phyloP scores from a whole-genome alignment of 2,113 vertebrate species.

The Eleginops maclovinus region DNA sequence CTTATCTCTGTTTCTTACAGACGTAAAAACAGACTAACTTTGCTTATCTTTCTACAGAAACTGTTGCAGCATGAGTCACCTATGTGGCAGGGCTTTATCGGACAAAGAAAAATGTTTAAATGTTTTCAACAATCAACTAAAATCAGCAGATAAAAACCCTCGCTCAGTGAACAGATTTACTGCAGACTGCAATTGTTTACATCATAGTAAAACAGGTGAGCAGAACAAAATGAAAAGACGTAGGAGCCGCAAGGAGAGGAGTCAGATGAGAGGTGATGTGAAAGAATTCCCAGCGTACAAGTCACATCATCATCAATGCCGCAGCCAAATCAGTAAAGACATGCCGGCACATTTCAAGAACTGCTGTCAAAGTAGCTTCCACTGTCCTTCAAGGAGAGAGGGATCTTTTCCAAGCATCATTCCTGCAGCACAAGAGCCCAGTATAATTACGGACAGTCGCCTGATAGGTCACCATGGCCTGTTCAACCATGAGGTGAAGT shows the following conservation, averaged over 20 bases:
- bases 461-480: slow-evolving; percentile 83
- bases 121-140: slow-evolving; percentile 40
- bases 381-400: slow-evolving; percentile 43
- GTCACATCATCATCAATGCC: slow-evolving; percentile 29
- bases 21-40: not conserved
- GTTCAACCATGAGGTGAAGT: slow-evolving; percentile 86
- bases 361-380: slow-evolving; percentile 36
- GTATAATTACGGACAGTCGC: slow-evolving; percentile 84
- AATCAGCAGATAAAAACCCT: slow-evolving; percentile 35
- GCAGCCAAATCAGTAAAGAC: slow-evolving; percentile 42
- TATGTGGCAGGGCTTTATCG: slow-evolving; percentile 27
- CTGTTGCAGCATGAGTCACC: slow-evolving; percentile 63
- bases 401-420: slow-evolving; percentile 40
- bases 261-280: slow-evolving; percentile 49
- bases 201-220: slow-evolving; percentile 17
- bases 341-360: slow-evolving; percentile 23
- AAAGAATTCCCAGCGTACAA: slow-evolving; percentile 39
- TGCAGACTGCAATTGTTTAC: slow-evolving; percentile 28
- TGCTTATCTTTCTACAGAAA: slow-evolving; percentile 45
- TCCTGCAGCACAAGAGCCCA: slow-evolving; percentile 63
- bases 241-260: slow-evolving; percentile 82
- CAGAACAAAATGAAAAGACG: slow-evolving; percentile 76
- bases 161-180: not conserved
- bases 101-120: slow-evolving; percentile 44
- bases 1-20: not conserved